These are phyloP conservation scores for Daktulosphaira vitifoliae DNA, from an alignment of 1,140 invertebrate species.

Conservation along the genomic window DNA sequence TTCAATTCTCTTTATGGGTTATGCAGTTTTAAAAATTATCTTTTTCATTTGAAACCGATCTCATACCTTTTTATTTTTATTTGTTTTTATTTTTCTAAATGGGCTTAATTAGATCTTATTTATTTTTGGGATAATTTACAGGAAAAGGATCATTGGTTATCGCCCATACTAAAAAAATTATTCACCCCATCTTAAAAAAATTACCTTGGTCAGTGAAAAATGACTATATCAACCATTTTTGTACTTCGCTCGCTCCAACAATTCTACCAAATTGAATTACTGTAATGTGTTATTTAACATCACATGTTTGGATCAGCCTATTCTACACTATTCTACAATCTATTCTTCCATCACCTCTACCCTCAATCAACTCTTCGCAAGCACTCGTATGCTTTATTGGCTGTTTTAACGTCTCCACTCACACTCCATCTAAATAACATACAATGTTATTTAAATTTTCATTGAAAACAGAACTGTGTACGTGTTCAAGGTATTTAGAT, in stretches of 20 bases:
- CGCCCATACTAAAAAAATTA: slow-evolving; percentile 34
- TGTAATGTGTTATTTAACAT: slow-evolving; percentile 31
- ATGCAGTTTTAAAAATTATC: no score
- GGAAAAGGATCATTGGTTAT: slow-evolving; percentile 33
- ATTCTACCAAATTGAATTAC: slow-evolving; percentile 31
- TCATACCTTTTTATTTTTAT: no score
- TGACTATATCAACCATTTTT: slow-evolving; percentile 25
- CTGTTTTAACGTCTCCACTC: slow-evolving; percentile 33
- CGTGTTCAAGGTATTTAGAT: slow-evolving; percentile 30
- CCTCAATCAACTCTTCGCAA: slow-evolving; percentile 32
- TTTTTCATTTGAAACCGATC: no score
- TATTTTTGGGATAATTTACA: slow-evolving; percentile 33
- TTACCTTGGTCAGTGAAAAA: slow-evolving; percentile 24
- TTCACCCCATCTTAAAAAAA: slow-evolving; percentile 30
- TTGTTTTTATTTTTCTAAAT: slow-evolving; percentile 34
- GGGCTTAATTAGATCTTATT: slow-evolving; percentile 32
- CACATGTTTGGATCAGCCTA: slow-evolving; percentile 18
- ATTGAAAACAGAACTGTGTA: slow-evolving; percentile 26
- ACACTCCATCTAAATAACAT: slow-evolving; percentile 33
- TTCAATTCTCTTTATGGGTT: no score
- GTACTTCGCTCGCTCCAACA: slow-evolving; percentile 31
- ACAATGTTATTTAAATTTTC: slow-evolving; percentile 28
- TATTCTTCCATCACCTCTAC: slow-evolving; percentile 30
- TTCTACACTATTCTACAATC: slow-evolving; percentile 31
- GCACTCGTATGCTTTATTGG: slow-evolving; percentile 28